A percentile compares a stretch with the other conserved stretches of the same genome.
phyloP scores from a whole-genome alignment of 2,888 invertebrate species.

The Melanostoma scalare region DNA sequence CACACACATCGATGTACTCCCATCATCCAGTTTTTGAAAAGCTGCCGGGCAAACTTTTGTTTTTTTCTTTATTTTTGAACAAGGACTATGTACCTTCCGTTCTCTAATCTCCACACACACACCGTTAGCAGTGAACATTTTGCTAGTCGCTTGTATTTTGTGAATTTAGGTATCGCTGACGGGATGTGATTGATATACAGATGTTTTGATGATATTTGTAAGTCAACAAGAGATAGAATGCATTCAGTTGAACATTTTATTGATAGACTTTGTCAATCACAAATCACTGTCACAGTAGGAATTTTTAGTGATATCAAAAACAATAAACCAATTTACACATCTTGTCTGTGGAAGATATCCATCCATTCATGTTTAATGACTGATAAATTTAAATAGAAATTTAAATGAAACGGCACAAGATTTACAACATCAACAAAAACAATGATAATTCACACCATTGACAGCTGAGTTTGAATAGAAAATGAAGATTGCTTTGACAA shows the following conservation, averaged over 20 bases:
- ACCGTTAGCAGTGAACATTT: neutral
- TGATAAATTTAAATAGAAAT: slow-evolving; percentile 19
- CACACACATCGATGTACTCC: neutral
- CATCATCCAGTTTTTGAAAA: slow-evolving; percentile 6
- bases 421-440: neutral
- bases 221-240: slow-evolving; percentile 12
- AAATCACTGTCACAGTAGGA: slow-evolving; percentile 44
- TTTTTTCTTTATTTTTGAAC: neutral
- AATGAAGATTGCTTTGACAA: slow-evolving; percentile 41
- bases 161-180: slow-evolving; percentile 6
- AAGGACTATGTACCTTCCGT: slow-evolving; percentile 9
- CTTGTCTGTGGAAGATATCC: neutral
- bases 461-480: slow-evolving; percentile 2
- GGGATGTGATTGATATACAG: slow-evolving; percentile 54
- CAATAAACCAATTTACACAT: neutral
- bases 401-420: slow-evolving; percentile 19
- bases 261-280: slow-evolving; percentile 30
- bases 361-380: slow-evolving; percentile 10
- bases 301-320: slow-evolving; percentile 8
- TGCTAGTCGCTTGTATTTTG: neutral
- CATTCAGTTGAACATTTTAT: slow-evolving; percentile 35
- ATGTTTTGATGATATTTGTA: slow-evolving; percentile 29
- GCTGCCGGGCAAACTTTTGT: slow-evolving; percentile 25
- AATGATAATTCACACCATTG: slow-evolving; percentile 30
- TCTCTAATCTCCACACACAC: neutral